phyloP scores from a whole-genome alignment of 2,797 vertebrate genomes.

The Coreius guichenoti region DNA sequence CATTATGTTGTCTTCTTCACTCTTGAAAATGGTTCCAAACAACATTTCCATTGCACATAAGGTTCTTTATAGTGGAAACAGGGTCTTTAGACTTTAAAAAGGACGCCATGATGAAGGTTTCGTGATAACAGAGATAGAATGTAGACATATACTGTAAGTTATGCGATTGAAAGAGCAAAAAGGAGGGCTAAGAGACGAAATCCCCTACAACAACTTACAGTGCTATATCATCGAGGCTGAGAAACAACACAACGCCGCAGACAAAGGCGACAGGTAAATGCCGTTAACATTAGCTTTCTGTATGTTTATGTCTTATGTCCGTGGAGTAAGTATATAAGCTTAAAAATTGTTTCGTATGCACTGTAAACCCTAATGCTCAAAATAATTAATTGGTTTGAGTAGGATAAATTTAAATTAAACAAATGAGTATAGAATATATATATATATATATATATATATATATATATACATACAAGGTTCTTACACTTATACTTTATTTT shows the following conservation, averaged over 20 bases:
- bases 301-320: neutral
- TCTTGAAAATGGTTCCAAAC: neutral
- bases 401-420: no score
- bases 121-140: neutral
- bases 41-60: neutral
- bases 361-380: no score
- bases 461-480: no score
- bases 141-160: neutral
- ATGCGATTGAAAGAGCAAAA: neutral
- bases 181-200: neutral
- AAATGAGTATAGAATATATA: no score
- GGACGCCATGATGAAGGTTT: neutral
- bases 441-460: no score
- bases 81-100: neutral
- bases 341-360: neutral
- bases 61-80: neutral
- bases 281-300: neutral
- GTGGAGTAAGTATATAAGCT: neutral
- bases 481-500: no score
- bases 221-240: neutral
- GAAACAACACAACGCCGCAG: neutral
- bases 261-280: neutral
- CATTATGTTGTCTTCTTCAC: neutral
- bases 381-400: no score
- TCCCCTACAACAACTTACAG: neutral